These are phyloP conservation scores for Reinhardtius hippoglossoides DNA, from an alignment of 2,113 vertebrate species.

Conservation along the genomic window DNA sequence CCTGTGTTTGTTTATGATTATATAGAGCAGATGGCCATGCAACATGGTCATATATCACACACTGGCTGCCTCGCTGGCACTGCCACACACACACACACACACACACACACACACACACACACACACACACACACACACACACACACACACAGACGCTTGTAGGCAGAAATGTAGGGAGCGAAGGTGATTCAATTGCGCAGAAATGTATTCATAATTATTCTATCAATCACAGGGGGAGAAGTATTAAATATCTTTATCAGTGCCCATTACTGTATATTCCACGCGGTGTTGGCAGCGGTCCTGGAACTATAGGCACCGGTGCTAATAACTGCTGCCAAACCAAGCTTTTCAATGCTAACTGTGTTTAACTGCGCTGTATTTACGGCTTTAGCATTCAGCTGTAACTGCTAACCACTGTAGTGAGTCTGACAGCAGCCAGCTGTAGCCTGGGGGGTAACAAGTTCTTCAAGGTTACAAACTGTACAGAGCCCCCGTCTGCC, in stretches of 20 bases:
- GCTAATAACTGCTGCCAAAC: constrained; percentile 51
- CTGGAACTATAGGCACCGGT: constrained; percentile 46
- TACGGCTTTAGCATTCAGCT: constrained; percentile 47
- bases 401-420: constrained; percentile 53
- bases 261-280: constrained; percentile 27
- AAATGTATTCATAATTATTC: constrained; percentile 40
- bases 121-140: constrained; percentile 29
- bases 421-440: constrained; percentile 51
- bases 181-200: constrained; percentile 39
- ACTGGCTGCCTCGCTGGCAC: constrained; percentile 53
- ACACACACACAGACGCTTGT: constrained; percentile 37
- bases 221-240: constrained; percentile 26
- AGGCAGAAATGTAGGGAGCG: constrained; percentile 49
- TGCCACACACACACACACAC: constrained; percentile 38
- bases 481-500: constrained; percentile 46
- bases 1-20: constrained; percentile 78
- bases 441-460: constrained; percentile 44
- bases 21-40: constrained; percentile 82
- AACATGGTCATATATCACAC: constrained; percentile 77
- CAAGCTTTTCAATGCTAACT: constrained; percentile 45
- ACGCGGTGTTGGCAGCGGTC: constrained; percentile 45
- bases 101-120: constrained; percentile 41
- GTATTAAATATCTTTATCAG: constrained; percentile 46
- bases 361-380: constrained; percentile 51
- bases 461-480: constrained; percentile 69